Conservation (phyloP, 2,113 vertebrate species). For the Capreolus pygargus region DNA sequence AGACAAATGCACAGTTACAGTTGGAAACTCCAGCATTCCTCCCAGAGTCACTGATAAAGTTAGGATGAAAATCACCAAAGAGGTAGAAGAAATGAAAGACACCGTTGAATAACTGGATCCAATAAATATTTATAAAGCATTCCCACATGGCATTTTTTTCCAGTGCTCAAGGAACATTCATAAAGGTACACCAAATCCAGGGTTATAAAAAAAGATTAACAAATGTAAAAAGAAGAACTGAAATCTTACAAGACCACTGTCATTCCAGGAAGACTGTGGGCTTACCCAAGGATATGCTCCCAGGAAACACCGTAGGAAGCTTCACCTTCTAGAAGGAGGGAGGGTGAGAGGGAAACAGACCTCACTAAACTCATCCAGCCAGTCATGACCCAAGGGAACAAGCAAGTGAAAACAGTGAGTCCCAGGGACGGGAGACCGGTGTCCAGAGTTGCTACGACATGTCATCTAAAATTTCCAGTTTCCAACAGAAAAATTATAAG, state of each 20-base stretch:
- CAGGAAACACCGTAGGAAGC: not conserved
- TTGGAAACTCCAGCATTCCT: not conserved
- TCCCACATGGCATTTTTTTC: not conserved
- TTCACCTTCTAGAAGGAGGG: not conserved
- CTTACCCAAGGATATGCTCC: not conserved
- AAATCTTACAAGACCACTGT: not conserved
- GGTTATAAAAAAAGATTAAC: not conserved
- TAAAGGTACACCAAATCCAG: not conserved
- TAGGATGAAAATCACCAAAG: not conserved
- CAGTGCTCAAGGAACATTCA: not conserved
- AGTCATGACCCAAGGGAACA: not conserved
- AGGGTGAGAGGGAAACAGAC: not conserved
- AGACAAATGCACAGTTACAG: not conserved
- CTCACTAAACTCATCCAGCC: not conserved
- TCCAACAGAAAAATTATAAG: not conserved
- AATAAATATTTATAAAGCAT: not conserved
- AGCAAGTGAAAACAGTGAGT: not conserved
- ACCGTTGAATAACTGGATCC: not conserved
- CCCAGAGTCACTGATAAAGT: not conserved
- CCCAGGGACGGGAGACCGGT: not conserved
- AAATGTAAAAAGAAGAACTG: not conserved
- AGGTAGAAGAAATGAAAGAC: not conserved
- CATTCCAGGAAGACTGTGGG: not conserved
- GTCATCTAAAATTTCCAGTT: not conserved
- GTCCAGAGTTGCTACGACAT: not conserved